phyloP scores from a whole-genome alignment of 2,113 vertebrate genomes.

The Dromas ardeola region DNA sequence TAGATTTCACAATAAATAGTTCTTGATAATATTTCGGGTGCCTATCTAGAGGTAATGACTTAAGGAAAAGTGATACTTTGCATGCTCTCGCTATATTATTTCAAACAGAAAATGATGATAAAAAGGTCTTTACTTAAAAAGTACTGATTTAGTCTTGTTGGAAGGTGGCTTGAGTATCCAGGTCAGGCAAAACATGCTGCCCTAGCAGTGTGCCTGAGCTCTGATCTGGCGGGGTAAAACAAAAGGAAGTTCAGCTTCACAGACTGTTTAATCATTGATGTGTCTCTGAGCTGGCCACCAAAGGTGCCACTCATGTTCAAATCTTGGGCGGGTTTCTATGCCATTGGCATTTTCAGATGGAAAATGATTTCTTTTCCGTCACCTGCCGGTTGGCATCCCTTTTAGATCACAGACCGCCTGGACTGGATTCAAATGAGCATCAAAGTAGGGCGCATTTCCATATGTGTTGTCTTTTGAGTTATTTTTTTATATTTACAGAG shows the following conservation, averaged over 20 bases:
- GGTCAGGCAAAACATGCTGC: not conserved
- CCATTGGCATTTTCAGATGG: not conserved
- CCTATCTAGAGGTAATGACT: not conserved
- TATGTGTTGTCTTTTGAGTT: not conserved
- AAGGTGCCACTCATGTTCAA: rapidly evolving
- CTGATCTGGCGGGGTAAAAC: not conserved
- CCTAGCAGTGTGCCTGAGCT: not conserved
- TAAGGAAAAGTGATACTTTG: not conserved
- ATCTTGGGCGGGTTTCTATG: not conserved
- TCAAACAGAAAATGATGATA: not conserved
- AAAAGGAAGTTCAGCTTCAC: not conserved
- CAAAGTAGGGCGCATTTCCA: rapidly evolving
- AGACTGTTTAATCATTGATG: not conserved
- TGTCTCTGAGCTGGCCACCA: not conserved
- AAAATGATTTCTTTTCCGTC: not conserved
- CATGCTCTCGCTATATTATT: rapidly evolving
- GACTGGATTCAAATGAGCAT: not conserved
- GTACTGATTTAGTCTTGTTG: not conserved
- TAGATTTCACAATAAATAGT: not conserved
- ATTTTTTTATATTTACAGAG: not conserved
- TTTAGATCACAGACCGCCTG: not conserved
- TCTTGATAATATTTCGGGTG: rapidly evolving
- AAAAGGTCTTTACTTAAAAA: not conserved
- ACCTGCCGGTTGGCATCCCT: not conserved
- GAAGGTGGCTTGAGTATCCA: not conserved